Conservation (phyloP, 1,140 invertebrate genomes). For the Luehdorfia chinensis region DNA sequence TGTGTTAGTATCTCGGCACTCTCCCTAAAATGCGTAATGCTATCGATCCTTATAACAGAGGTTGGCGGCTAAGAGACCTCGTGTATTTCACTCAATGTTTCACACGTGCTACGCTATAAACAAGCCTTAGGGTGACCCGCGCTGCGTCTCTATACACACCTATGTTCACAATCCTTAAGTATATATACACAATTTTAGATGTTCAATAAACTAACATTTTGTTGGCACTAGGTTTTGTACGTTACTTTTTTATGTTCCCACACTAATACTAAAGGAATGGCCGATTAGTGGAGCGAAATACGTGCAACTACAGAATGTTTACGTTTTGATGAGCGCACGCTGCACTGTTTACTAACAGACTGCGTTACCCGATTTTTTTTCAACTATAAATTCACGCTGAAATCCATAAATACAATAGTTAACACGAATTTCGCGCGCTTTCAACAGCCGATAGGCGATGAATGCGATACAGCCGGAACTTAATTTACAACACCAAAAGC, state of each 20-base stretch:
- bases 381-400: slow-evolving; percentile 18
- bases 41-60: slow-evolving; percentile 74
- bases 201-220: slow-evolving; percentile 19
- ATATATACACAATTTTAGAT: slow-evolving; percentile 25
- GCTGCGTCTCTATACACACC: neutral
- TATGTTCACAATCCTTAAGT: neutral
- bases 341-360: slow-evolving; percentile 69
- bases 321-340: slow-evolving; percentile 48
- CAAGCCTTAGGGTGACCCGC: slow-evolving; percentile 23
- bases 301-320: slow-evolving; percentile 31
- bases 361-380: slow-evolving; percentile 39
- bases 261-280: slow-evolving; percentile 8
- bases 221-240: slow-evolving; percentile 51
- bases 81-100: slow-evolving; percentile 44
- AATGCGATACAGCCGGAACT: slow-evolving; percentile 15
- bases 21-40: slow-evolving; percentile 67
- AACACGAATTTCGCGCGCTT: slow-evolving; percentile 8
- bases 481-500: slow-evolving; percentile 25
- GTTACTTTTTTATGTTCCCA: slow-evolving; percentile 31
- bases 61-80: slow-evolving; percentile 31
- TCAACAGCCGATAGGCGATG: slow-evolving; percentile 4
- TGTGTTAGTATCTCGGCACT: slow-evolving; percentile 55
- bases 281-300: too few relatives aligned
- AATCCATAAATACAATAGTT: neutral
- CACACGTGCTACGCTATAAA: slow-evolving; percentile 41